Percentiles rank a stretch among this genome's conserved stretches.
Conservation (phyloP, 1,140 invertebrate species). For the Stenopsyche tienmushanensis region DNA sequence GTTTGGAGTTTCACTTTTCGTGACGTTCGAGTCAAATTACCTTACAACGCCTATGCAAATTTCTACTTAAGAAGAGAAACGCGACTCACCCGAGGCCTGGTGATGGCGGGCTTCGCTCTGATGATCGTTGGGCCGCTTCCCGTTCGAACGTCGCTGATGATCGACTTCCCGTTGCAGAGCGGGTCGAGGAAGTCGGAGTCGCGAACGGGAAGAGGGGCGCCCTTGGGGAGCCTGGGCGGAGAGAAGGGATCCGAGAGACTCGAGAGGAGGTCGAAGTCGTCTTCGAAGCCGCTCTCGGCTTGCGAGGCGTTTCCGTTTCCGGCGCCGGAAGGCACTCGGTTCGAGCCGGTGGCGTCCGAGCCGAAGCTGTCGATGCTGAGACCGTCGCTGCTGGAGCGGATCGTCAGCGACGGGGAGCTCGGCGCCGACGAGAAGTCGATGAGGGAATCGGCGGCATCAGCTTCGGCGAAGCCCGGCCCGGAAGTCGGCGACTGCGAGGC, state of each 20-base stretch:
- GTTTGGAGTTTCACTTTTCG: too few relatives aligned
- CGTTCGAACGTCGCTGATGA: slow-evolving; percentile 45
- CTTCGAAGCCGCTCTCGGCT: slow-evolving; percentile 73
- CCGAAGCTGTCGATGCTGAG: slow-evolving; percentile 73
- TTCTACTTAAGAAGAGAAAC: too few relatives aligned
- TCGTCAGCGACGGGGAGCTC: slow-evolving; percentile 66
- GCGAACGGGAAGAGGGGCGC: slow-evolving; percentile 39
- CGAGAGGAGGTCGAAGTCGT: slow-evolving; percentile 69
- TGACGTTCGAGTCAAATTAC: too few relatives aligned
- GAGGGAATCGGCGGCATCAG: slow-evolving; percentile 49
- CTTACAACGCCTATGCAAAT: too few relatives aligned
- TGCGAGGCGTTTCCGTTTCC: slow-evolving; percentile 59
- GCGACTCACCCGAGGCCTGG: too few relatives aligned
- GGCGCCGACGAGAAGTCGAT: slow-evolving; percentile 60
- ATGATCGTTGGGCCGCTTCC: slow-evolving; percentile 68
- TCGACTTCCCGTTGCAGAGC: slow-evolving; percentile 50
- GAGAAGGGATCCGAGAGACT: slow-evolving; percentile 55
- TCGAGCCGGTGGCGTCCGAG: slow-evolving; percentile 66
- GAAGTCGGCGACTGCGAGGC: slow-evolving; percentile 25
- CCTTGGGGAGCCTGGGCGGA: slow-evolving; percentile 46
- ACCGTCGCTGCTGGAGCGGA: slow-evolving; percentile 70
- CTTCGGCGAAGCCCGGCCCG: slow-evolving; percentile 3
- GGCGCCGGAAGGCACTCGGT: too few relatives aligned
- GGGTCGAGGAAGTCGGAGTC: slow-evolving; percentile 49
- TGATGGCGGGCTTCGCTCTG: slow-evolving; percentile 69